Base-by-base conservation (phyloP, 1,140 invertebrate genomes). In the Drosophila paulistorum region DNA sequence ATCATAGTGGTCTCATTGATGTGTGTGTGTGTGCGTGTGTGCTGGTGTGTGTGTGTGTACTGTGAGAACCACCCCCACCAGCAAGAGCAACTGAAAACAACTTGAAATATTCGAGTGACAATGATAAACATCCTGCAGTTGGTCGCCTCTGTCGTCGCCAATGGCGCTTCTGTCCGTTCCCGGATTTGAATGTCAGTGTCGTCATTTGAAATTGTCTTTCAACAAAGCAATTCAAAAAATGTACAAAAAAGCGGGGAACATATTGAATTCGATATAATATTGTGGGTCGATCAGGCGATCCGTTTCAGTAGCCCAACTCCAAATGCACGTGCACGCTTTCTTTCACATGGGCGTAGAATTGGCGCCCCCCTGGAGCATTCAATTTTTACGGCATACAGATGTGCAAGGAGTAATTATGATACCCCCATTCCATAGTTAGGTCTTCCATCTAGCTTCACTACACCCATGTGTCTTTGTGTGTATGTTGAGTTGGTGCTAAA, bases 121-220 rank as follows among this genome's bases (percentile, higher is more conserved):
- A 74, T 74, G 73, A 87, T 86, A 86, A 86, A 86, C 83, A 86
- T 83, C 83, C 83, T 86, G 83, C 83, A 77, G 83, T 87, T 83
- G 83, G 51, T 68, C 58, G 73, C 65, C 62, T 74, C 71, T 68
- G 70, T 86, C 81, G 82, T 58, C 75, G 60, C 42, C 57, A 69
- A 63, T 62, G 66, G 77, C 70, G 74, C 77, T 74, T 57, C 35
- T 37, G 57, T 37, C 23, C 35, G 57, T 59, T 51, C 3, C 77
- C 23, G 57, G 71, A 45, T 61, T 55, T 54, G n/a, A 60, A 61
- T 45, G 54, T 17, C 41, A 41, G 35, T 68, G 48, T 61, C 51
- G 45, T 66, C 51, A 59, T 65, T 70, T 79, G 70, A 87, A 86
- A 86, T 84, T 83, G 65, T 70, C 83, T 87, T 82, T 82, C 72